A percentile compares a stretch with the other conserved stretches of the same genome.
Evolutionary conservation across 2,888 invertebrate species (phyloP).

Genomic region (Limenitis camilla): DNA sequence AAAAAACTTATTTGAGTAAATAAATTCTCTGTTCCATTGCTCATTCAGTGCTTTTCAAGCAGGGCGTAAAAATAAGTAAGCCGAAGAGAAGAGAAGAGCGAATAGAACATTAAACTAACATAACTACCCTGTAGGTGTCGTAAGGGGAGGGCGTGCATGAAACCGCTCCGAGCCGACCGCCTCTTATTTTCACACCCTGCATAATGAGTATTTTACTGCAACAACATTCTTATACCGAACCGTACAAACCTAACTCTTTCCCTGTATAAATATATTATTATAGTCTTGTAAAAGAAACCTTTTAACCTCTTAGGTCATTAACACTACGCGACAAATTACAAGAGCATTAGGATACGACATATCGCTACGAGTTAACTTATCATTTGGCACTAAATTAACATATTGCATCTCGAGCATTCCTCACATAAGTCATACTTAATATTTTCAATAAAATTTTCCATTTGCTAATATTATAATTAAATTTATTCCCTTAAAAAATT

Average conservation of each 20-base stretch:
- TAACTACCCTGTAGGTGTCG: neutral
- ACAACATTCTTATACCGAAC: constrained; percentile 68
- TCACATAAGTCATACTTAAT: constrained; percentile 59
- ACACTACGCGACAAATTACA: constrained; percentile 72
- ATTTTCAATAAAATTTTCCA: constrained; percentile 45
- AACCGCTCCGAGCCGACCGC: constrained; percentile 22
- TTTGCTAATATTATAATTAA: constrained; percentile 49
- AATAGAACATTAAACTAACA: no score
- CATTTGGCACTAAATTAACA: constrained; percentile 75
- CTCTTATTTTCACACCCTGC: constrained; percentile 64
- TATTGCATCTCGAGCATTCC: constrained; percentile 72
- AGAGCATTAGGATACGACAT: constrained; percentile 71
- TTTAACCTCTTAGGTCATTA: constrained; percentile 71
- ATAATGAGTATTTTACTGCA: constrained; percentile 70
- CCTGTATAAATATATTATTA: constrained; percentile 71
- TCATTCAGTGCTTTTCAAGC: constrained; percentile 65
- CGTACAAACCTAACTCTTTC: constrained; percentile 71
- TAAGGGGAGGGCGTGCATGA: constrained; percentile 16
- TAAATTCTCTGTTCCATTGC: constrained; percentile 73
- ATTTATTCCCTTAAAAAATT: constrained; percentile 41
- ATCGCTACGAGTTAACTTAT: constrained; percentile 75
- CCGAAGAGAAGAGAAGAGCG: constrained; percentile 18
- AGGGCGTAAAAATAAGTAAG: constrained; percentile 65
- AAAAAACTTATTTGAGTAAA: constrained; percentile 72
- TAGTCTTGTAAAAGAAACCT: constrained; percentile 74